Evolutionary conservation across 2,888 invertebrate species (phyloP).

Genomic region (Trypoxylon attenuatum): DNA sequence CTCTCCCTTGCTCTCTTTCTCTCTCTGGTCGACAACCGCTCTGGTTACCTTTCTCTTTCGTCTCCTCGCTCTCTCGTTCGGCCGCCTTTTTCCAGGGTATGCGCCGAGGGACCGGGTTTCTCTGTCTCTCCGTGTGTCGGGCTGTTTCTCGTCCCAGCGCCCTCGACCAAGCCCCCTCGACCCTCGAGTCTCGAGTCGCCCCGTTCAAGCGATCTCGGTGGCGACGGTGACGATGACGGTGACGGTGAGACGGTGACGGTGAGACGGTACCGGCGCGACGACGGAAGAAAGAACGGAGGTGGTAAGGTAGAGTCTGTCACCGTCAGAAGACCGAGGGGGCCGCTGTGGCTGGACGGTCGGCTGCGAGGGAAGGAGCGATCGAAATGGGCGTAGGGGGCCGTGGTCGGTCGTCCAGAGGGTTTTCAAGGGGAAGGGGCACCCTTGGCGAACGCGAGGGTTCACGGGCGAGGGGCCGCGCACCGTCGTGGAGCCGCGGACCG

Average conservation of each 20-base stretch:
- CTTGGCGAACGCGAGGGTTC: background rate
- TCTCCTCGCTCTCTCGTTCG: constrained; percentile 22
- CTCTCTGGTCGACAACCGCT: constrained; percentile 1
- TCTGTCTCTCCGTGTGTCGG: background rate
- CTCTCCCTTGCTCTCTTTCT: background rate
- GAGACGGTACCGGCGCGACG: constrained; percentile 45
- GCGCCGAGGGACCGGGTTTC: background rate
- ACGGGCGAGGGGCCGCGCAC: constrained; percentile 62
- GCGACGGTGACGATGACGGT: constrained; percentile 32
- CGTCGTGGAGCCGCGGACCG: constrained; percentile 65
- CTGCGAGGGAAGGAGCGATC: constrained; percentile 71
- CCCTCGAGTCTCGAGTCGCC: constrained; percentile 68
- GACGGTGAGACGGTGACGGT: constrained; percentile 46
- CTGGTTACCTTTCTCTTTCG: constrained; percentile 1
- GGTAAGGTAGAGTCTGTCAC: constrained; percentile 72
- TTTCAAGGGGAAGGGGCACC: constrained; percentile 69
- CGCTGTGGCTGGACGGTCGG: constrained; percentile 77
- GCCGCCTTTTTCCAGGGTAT: constrained; percentile 2
- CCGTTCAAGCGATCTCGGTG: constrained; percentile 49
- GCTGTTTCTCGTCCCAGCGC: constrained; percentile 70
- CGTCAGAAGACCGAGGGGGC: constrained; percentile 74
- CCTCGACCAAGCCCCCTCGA: constrained; percentile 67
- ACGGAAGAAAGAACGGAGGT: constrained; percentile 49
- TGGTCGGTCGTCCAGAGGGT: constrained; percentile 67
- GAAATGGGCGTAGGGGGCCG: constrained; percentile 76